Conservation (phyloP, 2,888 invertebrate species). For the Coenonympha glycerion region DNA sequence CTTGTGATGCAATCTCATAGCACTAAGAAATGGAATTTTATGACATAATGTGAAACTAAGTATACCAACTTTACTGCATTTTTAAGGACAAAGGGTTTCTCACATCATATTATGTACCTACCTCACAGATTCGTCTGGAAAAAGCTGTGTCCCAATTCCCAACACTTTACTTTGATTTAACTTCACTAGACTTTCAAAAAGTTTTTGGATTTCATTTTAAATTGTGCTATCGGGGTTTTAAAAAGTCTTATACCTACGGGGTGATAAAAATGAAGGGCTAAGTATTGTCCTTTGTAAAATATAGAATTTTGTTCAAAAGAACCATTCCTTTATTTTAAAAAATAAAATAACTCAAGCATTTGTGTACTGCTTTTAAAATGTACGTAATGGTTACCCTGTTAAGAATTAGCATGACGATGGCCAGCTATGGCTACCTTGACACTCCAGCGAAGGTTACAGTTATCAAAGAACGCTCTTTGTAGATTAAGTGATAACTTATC, state of each 20-base stretch:
- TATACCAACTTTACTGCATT: not conserved
- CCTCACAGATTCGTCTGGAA: not conserved
- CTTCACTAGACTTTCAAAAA: no score
- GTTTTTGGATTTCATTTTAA: no score
- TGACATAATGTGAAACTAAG: not conserved
- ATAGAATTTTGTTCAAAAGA: no score
- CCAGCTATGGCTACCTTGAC: not conserved
- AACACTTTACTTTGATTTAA: not conserved
- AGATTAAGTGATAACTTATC: slow-evolving; percentile 2
- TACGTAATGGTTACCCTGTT: not conserved
- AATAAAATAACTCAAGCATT: no score
- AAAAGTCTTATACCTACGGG: no score
- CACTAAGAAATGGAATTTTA: not conserved
- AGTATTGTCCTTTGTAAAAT: no score
- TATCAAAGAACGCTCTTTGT: slow-evolving; percentile 3
- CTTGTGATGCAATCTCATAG: not conserved
- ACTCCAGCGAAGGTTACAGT: slow-evolving; percentile 1
- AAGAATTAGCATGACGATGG: slow-evolving; percentile 4
- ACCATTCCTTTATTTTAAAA: no score
- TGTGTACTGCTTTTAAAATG: no score
- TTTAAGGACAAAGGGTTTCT: not conserved
- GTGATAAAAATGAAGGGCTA: no score
- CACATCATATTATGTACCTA: not conserved
- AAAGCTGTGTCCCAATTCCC: not conserved
- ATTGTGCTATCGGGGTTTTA: no score